Conservation (phyloP, 1,140 invertebrate species). For the Diachasma alloeum region DNA sequence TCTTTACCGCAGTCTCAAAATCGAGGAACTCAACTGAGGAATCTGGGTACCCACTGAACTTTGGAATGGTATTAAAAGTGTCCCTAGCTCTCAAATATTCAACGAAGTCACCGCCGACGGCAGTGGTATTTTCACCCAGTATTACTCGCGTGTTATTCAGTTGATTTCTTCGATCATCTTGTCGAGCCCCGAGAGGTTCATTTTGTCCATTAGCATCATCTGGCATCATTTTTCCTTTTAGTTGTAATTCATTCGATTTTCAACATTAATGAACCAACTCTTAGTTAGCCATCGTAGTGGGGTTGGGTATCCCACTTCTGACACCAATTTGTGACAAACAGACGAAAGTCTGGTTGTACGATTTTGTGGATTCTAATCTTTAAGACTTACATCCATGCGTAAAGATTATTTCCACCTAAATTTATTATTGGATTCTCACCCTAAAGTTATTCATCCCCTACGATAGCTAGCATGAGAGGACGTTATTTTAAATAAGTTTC, state of each 20-base stretch:
- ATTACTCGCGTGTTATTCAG: background rate
- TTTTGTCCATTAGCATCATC: too few relatives aligned
- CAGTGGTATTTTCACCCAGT: background rate
- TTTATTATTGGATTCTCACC: too few relatives aligned
- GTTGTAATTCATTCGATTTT: background rate
- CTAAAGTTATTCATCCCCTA: too few relatives aligned
- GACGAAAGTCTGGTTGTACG: background rate
- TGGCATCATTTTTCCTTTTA: background rate
- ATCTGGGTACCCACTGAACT: background rate
- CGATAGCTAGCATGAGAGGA: too few relatives aligned
- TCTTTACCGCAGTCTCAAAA: background rate
- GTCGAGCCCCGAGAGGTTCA: background rate
- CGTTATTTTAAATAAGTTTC: too few relatives aligned
- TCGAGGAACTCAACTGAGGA: background rate
- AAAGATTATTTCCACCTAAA: too few relatives aligned
- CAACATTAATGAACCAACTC: too few relatives aligned
- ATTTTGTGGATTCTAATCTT: too few relatives aligned
- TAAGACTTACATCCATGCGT: too few relatives aligned
- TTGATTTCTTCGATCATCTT: background rate
- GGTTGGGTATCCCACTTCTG: background rate
- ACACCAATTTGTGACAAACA: background rate
- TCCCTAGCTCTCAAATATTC: background rate
- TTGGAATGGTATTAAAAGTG: background rate
- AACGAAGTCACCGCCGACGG: background rate
- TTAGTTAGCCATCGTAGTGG: background rate